Conservation (phyloP, 2,797 vertebrate species). For the Tinamus major region DNA sequence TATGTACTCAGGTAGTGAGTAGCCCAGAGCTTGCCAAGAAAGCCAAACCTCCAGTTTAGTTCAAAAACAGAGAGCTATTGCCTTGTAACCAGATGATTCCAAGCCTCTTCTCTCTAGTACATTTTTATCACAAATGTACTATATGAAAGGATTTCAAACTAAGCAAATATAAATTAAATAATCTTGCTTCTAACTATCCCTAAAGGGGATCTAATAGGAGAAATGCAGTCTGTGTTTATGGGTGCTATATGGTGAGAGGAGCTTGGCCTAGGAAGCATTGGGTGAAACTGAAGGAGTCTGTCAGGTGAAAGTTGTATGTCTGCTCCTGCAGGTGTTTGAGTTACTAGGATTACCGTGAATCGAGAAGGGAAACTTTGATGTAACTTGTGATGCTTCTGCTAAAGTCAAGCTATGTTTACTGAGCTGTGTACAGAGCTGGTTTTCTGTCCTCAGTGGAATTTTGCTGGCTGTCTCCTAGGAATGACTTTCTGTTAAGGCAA, state of each 20-base stretch:
- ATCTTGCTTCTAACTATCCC: not conserved
- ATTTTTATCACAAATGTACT: not conserved
- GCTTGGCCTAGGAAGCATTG: not conserved
- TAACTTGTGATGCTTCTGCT: not conserved
- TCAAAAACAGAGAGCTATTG: not conserved
- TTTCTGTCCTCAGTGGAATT: not conserved
- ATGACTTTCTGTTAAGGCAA: not conserved
- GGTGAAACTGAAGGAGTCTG: not conserved
- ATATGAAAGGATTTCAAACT: not conserved
- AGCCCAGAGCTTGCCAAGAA: not conserved
- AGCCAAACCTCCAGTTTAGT: not conserved
- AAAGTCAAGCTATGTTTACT: constrained; percentile 14
- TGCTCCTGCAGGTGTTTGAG: not conserved
- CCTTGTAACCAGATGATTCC: not conserved
- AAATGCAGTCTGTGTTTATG: not conserved
- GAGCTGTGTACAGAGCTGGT: constrained; percentile 5
- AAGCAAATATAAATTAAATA: not conserved
- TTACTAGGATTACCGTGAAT: not conserved
- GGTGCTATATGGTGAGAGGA: not conserved
- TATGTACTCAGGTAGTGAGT: not conserved
- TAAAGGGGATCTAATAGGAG: not conserved
- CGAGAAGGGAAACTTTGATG: not conserved
- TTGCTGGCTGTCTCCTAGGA: not conserved
- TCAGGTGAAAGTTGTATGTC: not conserved
- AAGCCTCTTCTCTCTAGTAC: not conserved